A percentile compares a stretch with the other conserved stretches of the same genome.
Conservation (phyloP, 2,113 vertebrate species). For the Oryzias javanicus region DNA sequence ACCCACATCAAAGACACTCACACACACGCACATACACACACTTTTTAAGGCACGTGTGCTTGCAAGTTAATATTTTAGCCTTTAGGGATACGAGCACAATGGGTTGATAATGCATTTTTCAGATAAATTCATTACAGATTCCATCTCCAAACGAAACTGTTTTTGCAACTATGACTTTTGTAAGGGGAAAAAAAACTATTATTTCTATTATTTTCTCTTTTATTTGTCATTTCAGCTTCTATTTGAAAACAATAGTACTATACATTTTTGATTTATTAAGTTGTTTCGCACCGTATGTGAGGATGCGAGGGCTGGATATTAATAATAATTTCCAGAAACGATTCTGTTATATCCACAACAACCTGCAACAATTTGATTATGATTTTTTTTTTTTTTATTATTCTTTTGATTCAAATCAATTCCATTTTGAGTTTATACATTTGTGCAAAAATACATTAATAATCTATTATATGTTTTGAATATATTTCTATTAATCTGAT, state of each 20-base stretch:
- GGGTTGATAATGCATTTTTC: constrained; percentile 1
- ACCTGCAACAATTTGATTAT: too few species aligned
- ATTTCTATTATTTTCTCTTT: constrained; percentile 18
- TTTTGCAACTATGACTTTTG: constrained; percentile 19
- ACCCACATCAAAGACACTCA: constrained; percentile 22
- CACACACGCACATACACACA: constrained; percentile 2
- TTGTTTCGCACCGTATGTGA: constrained; percentile 1
- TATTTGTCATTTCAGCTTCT: constrained; percentile 16
- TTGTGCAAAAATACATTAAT: too few species aligned
- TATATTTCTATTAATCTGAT: too few species aligned
- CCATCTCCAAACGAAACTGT: constrained; percentile 7
- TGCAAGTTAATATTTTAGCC: constrained; percentile 5
- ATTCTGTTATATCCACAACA: too few species aligned
- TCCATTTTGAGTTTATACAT: too few species aligned
- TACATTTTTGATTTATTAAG: constrained; percentile 28
- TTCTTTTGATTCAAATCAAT: too few species aligned
- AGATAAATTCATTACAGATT: constrained; percentile 14
- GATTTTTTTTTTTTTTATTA: too few species aligned
- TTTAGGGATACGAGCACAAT: background rate
- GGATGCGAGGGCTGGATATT: too few species aligned
- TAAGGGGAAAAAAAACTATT: background rate
- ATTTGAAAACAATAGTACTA: constrained; percentile 21
- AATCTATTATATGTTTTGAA: too few species aligned
- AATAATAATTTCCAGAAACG: too few species aligned
- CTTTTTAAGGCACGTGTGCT: background rate